Evolutionary conservation across 2,113 vertebrate species (phyloP).

Genomic region (Electrona antarctica): DNA sequence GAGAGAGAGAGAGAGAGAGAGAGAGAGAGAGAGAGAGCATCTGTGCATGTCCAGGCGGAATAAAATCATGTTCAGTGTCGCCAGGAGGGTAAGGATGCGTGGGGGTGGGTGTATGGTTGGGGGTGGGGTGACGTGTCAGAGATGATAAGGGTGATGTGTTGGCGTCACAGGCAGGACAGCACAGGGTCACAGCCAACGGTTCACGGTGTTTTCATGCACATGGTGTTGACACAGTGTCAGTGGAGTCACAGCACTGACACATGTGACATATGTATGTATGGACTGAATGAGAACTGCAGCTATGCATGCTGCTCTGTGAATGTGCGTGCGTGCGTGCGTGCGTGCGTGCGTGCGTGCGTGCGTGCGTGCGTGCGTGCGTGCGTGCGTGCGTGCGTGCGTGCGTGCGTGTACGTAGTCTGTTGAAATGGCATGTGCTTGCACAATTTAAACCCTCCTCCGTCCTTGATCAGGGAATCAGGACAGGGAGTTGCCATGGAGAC

Average conservation of each 20-base stretch:
- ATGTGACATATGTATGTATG: not conserved
- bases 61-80: not conserved
- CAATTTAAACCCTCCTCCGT: constrained; percentile 56
- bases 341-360: not conserved
- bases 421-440: constrained; percentile 41
- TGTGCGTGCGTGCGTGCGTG: not conserved
- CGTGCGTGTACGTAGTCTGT: constrained; percentile 38
- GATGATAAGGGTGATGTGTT: not conserved
- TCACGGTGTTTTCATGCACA: constrained; percentile 40
- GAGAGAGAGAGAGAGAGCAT: constrained; percentile 1
- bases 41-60: constrained; percentile 36
- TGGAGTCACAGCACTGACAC: constrained; percentile 15
- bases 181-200: constrained; percentile 14
- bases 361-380: not conserved
- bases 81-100: not conserved
- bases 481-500: constrained; percentile 75
- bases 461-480: constrained; percentile 73
- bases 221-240: constrained; percentile 56
- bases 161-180: not conserved
- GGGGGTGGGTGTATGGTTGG: not conserved
- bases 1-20: not conserved
- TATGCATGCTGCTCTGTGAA: not conserved
- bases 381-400: not conserved
- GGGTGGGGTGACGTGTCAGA: constrained; percentile 34
- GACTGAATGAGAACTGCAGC: constrained; percentile 21